phyloP scores from a whole-genome alignment of 2,797 vertebrate genomes.

The Mormyrops boulengeri region DNA sequence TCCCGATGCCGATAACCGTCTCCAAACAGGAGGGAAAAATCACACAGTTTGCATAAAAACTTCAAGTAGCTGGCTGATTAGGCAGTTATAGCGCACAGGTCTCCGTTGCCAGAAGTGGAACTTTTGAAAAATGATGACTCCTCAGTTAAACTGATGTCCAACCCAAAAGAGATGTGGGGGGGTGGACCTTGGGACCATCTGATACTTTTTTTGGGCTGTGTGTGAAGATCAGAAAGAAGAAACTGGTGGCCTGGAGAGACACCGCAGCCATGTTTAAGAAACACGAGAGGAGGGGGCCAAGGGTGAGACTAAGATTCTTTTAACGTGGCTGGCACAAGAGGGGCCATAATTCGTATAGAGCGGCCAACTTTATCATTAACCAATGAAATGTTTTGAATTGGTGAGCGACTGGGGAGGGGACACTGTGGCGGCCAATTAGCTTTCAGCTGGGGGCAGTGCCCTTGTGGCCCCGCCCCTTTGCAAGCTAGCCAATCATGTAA shows the following conservation, averaged over 20 bases:
- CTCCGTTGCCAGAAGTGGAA: not conserved
- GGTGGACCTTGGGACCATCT: not conserved
- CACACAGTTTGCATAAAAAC: not conserved
- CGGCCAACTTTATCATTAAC: not conserved
- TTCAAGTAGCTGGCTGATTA: not conserved
- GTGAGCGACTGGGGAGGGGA: not conserved
- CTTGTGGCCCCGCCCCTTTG: not conserved
- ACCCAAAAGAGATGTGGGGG: not conserved
- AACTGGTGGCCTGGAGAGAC: not conserved
- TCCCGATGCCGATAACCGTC: not conserved
- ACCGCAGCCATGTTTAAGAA: not conserved
- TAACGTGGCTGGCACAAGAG: not conserved
- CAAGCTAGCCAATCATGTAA: not conserved
- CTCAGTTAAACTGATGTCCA: not conserved
- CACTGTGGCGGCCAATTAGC: not conserved
- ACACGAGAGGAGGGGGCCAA: not conserved
- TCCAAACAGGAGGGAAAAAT: not conserved
- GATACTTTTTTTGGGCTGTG: not conserved
- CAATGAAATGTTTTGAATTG: not conserved
- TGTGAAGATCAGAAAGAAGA: conserved; percentile 5
- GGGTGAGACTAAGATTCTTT: not conserved
- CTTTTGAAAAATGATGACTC: not conserved
- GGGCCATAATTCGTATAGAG: not conserved
- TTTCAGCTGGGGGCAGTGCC: not conserved
- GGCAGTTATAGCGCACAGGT: not conserved